Evolutionary conservation across 2,113 vertebrate genomes (phyloP), one percentile per base, ranked within the genome.

Genomic region (Boulengerochromis microlepis): DNA sequence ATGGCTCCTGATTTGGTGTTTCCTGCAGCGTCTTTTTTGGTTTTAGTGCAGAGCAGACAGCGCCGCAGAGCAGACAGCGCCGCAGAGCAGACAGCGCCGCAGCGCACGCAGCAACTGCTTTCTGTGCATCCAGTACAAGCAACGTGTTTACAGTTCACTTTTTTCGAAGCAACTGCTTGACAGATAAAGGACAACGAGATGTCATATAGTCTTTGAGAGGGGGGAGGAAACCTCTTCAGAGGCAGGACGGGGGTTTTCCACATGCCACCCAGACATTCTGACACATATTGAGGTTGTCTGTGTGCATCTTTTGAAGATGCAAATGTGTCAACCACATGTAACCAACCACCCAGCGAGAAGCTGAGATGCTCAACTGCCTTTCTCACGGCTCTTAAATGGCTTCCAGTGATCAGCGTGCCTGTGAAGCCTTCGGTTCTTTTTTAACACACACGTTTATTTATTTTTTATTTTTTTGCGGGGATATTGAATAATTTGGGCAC

Each of bases 241-340:
- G 80, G 90, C 86, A 91, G 86, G 88, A 80, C 52, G 50, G 89
- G 92, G 92, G 88, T 92, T 95, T 93, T 95, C 92, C 95, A 94
- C 92, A 94, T 93, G 95, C 91, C 29, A 88, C 86, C 84, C 95
- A 95, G 92, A 90, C 94, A 84, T 89, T 91, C 89, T 92, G 92
- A 91, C 92, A 93, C 95, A 94, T 92, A 94, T 95, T 93, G 92
- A 93, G 93, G 93, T 95, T 95, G 95, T 91, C 95, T 91, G 94
- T 84, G 90, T 69, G 82, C 91, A 93, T 94, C 96, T 96, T 78
- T 95, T 96, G 96, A 96, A 94, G 93, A 96, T 95, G 94, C 94
- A 94, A 95, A 94, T 94, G 94, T 94, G 93, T 94, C 91, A 93
- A 89, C 94, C 94, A 94, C 95, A 96, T 95, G 93, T 94, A 93